Base-by-base conservation (phyloP, 2,113 vertebrate genomes). In the Myanophis thanlyinensis region DNA sequence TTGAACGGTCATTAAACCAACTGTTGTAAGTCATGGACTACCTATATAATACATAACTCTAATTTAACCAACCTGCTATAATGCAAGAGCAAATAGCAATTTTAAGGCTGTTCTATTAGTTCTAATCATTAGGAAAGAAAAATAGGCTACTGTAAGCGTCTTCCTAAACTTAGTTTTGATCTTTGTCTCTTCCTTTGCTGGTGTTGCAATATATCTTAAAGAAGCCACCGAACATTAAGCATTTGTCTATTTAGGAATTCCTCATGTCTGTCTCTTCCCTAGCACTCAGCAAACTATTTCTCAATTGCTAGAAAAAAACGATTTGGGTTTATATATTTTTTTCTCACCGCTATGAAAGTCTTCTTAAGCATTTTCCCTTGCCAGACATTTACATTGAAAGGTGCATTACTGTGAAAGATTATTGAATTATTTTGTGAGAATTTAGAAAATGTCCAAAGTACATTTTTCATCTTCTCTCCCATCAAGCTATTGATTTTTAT, bases 391-490 rank as follows among this genome's bases (percentile, higher is more conserved):
- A 95, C 95, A 97, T 97, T 97, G 97, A 96, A 96, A 95, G 96
- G 40, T 91, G 93, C 95, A 95, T 96, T 96, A 95, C 91, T 93
- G 91, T 85, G 93, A 94, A 87, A 96, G 93, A 97, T 97, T 97
- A 93, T 97, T 96, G 97, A 96, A 97, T 95, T 95, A 94, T 94
- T 94, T 93, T 3, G 1, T 87, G 95, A 93, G 95, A 93, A 80
- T 0, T 44, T 73, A 85, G 51, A 30, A 54, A 80, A 47, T 27
- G 93, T 96, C 97, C 95, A 96, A 96, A 98, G 97, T 97, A 94
- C 97, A 97, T 98, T 98, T 97, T 97, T 97, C 97, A 97, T 97
- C 96, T 59, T 59, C 96, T 95, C 95, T 97, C 97, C 97, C 95
- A 95, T 96, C 97, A 95, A 96, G 40, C 95, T 97, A 98, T 98